Percentiles rank a stretch among this genome's conserved stretches.
phyloP scores from a whole-genome alignment of 2,797 vertebrate genomes.

The Gastrophryne carolinensis region DNA sequence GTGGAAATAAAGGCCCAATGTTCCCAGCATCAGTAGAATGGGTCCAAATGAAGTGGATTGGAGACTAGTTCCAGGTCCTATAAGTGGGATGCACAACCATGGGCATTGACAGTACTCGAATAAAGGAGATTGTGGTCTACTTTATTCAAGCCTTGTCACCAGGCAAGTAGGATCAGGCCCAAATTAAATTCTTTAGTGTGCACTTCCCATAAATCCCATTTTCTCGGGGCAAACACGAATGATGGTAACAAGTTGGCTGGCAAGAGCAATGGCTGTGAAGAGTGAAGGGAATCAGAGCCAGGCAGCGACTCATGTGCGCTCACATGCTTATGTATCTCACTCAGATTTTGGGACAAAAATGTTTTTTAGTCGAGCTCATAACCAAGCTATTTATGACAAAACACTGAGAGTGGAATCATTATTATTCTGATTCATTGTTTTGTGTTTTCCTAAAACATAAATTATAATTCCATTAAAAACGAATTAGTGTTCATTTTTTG shows the following conservation, averaged over 20 bases:
- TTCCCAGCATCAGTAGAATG: too few relatives aligned
- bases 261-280: slow-evolving; percentile 38
- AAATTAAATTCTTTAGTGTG: too few relatives aligned
- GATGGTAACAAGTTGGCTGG: slow-evolving; percentile 53
- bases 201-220: slow-evolving; percentile 56
- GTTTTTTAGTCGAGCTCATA: neutral
- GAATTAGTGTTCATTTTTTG: neutral
- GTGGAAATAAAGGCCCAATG: too few relatives aligned
- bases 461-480: neutral
- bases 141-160: too few relatives aligned
- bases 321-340: slow-evolving; percentile 46
- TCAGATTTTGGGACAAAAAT: neutral
- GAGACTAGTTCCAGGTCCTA: too few relatives aligned
- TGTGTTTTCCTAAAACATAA: neutral
- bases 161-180: too few relatives aligned
- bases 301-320: slow-evolving; percentile 56
- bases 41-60: too few relatives aligned
- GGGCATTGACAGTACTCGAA: too few relatives aligned
- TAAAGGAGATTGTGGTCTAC: too few relatives aligned
- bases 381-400: neutral
- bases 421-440: neutral
- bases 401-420: neutral
- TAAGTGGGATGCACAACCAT: too few relatives aligned
- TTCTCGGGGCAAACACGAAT: slow-evolving; percentile 55
- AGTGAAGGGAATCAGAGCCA: slow-evolving; percentile 59